Evolutionary conservation across 2,888 invertebrate genomes (phyloP), one percentile per base, ranked within the genome.

Genomic region (Parelbella ahira): DNA sequence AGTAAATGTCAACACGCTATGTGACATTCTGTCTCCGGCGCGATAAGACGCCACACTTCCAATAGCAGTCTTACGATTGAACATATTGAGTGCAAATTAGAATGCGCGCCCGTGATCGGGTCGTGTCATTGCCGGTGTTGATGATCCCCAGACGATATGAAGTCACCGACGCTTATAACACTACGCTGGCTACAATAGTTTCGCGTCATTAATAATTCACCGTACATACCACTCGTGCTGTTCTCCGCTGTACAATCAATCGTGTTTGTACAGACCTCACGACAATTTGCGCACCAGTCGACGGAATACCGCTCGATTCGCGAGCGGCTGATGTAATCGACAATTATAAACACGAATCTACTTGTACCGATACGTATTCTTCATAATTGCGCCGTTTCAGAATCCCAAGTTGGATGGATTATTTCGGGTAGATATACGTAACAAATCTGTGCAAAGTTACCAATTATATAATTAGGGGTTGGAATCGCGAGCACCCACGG

Each of bases 261-360:
- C 42, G 21, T 81, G 68, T 82, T 86, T 82, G 65, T 67, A 72
- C 77, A 82, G 77, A 75, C 79, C 80, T 74, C 58, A 34, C 53
- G 59, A 65, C 60, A 65, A 71, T 73, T 66, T 83, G 78, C 87
- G 82, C 79, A 81, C 76, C 79, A 68, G 63, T 55, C 51, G 38
- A n/a, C 34, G 48, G 44, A 49, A 36, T 37, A 47, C 46, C 36
- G 43, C 49, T 53, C 51, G 46, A 60, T 63, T 62, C 53, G 64
- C 55, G 51, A 53, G n/a, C n/a, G 44, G 55, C 60, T 79, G 69
- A 74, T 76, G 76, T 75, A 79, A 81, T 70, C 63, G 29, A 45
- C 25, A 9, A 29, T 45, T 47, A 45, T 50, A 47, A 44, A 41
- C n/a, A n/a, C n/a, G n/a, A 41, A 33, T 21, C 23, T 37, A 23